These are phyloP conservation scores for Pristionchus mayeri DNA, from an alignment of 2,888 invertebrate genomes.

Conservation along the genomic window DNA sequence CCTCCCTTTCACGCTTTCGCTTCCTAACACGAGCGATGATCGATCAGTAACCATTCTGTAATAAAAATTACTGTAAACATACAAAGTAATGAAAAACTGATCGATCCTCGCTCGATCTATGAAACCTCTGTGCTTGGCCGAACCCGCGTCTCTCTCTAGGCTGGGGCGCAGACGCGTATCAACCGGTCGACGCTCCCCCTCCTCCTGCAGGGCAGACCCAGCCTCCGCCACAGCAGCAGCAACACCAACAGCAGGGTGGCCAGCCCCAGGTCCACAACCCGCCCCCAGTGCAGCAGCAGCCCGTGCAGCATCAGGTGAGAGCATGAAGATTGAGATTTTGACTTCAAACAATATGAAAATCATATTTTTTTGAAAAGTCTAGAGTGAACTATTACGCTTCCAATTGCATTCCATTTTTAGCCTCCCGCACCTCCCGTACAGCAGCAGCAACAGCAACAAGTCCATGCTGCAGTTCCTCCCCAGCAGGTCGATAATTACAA, in stretches of 20 bases:
- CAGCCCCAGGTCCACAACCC: background rate
- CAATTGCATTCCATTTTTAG: slow-evolving; percentile 27
- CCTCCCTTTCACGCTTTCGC: background rate
- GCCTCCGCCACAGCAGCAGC: slow-evolving; percentile 30
- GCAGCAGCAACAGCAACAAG: slow-evolving; percentile 53
- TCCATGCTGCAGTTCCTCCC: slow-evolving; percentile 51
- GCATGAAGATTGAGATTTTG: background rate
- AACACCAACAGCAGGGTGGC: background rate
- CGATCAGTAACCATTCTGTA: background rate
- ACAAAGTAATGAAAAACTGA: background rate
- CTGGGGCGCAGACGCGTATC: slow-evolving; percentile 68
- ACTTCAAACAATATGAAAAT: background rate
- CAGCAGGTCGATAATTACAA: slow-evolving; percentile 53
- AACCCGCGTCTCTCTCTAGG: slow-evolving; percentile 55
- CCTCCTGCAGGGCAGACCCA: slow-evolving; percentile 54
- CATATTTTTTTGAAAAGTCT: background rate
- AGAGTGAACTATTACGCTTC: too few relatives aligned
- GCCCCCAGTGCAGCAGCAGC: slow-evolving; percentile 38
- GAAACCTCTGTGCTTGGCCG: background rate
- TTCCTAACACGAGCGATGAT: background rate
- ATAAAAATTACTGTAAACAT: background rate
- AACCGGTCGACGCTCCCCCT: slow-evolving; percentile 51
- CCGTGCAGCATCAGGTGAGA: slow-evolving; percentile 23
- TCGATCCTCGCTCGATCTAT: background rate
- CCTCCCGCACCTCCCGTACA: slow-evolving; percentile 46